A percentile compares a stretch with the other conserved stretches of the same genome.
These are phyloP conservation scores for Sebastes paucispinis DNA, from an alignment of 2,797 vertebrate species.

Conservation along the genomic window DNA sequence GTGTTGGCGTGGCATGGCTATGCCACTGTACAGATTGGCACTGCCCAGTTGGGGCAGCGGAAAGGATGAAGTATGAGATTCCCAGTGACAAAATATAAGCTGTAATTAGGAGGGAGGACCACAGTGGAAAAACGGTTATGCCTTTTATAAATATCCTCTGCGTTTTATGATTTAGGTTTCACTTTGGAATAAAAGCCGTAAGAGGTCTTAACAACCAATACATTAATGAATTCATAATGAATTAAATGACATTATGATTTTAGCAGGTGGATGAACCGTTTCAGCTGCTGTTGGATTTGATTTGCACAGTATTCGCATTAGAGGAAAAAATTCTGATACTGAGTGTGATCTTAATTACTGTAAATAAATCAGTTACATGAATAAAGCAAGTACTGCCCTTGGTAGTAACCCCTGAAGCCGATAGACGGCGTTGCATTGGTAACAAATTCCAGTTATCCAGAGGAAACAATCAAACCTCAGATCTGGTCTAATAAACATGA, in stretches of 20 bases:
- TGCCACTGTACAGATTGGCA: constrained; percentile 77
- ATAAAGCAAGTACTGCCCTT: background rate
- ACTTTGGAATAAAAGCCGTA: background rate
- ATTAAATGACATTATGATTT: constrained; percentile 3
- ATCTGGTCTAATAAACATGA: background rate
- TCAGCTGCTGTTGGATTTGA: background rate
- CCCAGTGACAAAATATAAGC: constrained; percentile 61
- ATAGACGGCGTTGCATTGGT: no score
- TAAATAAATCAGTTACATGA: background rate
- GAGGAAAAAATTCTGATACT: background rate
- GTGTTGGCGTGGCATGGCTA: constrained; percentile 74
- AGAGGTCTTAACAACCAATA: background rate
- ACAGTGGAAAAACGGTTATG: constrained; percentile 18
- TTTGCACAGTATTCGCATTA: background rate
- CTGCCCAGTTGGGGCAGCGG: constrained; percentile 81
- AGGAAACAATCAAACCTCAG: background rate
- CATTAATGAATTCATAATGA: background rate
- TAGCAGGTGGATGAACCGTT: background rate
- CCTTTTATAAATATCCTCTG: constrained; percentile 22
- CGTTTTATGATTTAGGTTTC: background rate
- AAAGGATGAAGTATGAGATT: constrained; percentile 81
- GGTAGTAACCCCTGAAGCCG: background rate
- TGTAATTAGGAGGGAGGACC: constrained; percentile 62
- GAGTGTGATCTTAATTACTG: background rate
- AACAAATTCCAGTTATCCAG: background rate